Percentiles rank a stretch among this genome's conserved stretches.
These are phyloP conservation scores for Camponotus vicinus DNA, from an alignment of 1,140 invertebrate species.

Conservation along the genomic window DNA sequence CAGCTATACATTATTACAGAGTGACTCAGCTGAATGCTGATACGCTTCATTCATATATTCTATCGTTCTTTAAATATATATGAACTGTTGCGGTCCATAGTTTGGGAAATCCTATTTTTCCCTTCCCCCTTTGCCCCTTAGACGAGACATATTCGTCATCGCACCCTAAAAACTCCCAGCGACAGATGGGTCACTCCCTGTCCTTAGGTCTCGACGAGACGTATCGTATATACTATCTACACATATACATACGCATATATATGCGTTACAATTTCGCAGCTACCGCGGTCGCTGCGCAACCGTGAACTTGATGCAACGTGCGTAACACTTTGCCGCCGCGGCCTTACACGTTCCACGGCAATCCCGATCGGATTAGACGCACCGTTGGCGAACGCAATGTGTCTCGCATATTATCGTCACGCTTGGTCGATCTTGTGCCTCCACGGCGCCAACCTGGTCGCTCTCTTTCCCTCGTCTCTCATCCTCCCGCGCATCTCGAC, in stretches of 20 bases:
- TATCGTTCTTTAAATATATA: slow-evolving; percentile 26
- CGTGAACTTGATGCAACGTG: slow-evolving; percentile 57
- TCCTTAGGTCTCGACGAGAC: slow-evolving; percentile 14
- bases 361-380: slow-evolving; percentile 76
- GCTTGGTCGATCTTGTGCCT: slow-evolving; percentile 73
- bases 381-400: slow-evolving; percentile 77
- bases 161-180: background rate
- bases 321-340: slow-evolving; percentile 64
- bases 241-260: background rate
- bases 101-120: slow-evolving; percentile 23
- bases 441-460: slow-evolving; percentile 68
- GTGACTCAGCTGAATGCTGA: slow-evolving; percentile 40
- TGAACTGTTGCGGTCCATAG: background rate
- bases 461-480: slow-evolving; percentile 41
- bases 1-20: slow-evolving; percentile 22
- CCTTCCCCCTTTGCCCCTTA: no score
- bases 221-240: background rate
- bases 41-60: slow-evolving; percentile 30
- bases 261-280: background rate
- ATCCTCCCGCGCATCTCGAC: slow-evolving; percentile 32
- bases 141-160: slow-evolving; percentile 15
- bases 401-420: slow-evolving; percentile 79
- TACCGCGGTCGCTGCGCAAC: slow-evolving; percentile 2
- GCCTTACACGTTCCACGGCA: slow-evolving; percentile 69
- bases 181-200: slow-evolving; percentile 42